Base-by-base conservation (phyloP, 2,888 invertebrate species). In the Serripes groenlandicus region DNA sequence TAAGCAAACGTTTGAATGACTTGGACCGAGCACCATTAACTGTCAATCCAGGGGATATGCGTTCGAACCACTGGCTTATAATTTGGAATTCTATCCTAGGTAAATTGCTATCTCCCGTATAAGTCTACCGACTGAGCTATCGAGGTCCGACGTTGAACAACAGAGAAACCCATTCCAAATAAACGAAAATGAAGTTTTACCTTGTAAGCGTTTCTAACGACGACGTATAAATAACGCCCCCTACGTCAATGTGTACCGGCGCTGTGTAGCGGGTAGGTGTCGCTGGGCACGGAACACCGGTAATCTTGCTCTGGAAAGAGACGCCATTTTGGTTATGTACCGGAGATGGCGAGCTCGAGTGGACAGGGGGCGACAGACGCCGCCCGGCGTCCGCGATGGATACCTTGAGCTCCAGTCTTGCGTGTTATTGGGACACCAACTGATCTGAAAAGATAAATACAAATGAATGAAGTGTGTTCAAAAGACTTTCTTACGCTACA, bases 241-340 rank as follows among this genome's bases (percentile, higher is more conserved):
- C 99, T 73, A 99, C 99, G 95, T 99, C 99, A 90, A 99, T 99
- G 95, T 99, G 99, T 0, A 99, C 99, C 0, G 99, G 99, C 1
- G 99, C 99, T 76, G 98, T 98, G 95, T 97, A 98, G 81, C 97
- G 96, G 49, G 98, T 97, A 64, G 98, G 98, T 21, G 97, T 97
- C 0, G 99, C 99, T 23, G 99, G 98, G 90, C 98, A 97, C 0
- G 99, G 99, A 84, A 99, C 98, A 42, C 98, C 98, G 15, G 97
- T 96, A 92, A 98, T 97, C 93, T 97, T 97, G 75, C 89, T 78
- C 35, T 71, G 56, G 81, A 86, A 89, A 94, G 75, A 42, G 94
- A 97, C 97, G 92, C 96, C 97, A 52, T 81, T 81, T 73, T 83
- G 83, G 23, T 62, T 60, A 7, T 77, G 85, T 9, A 73, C 86